Evolutionary conservation across 2,888 invertebrate genomes (phyloP), one percentile per base, ranked within the genome.

Genomic region (Apamea crenata): DNA sequence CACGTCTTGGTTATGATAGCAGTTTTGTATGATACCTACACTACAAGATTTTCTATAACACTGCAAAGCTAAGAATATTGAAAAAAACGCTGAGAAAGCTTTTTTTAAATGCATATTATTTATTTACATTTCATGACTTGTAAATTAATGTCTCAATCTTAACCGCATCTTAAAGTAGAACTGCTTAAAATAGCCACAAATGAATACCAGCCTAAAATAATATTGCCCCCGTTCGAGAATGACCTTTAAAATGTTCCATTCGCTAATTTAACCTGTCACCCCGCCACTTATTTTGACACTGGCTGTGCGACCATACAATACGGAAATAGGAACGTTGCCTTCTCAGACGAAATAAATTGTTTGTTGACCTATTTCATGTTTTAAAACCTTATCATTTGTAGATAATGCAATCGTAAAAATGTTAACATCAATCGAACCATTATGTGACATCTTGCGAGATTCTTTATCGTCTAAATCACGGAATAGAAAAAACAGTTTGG

Each of bases 171-270:
- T n/a, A 56, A 82, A 36, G 25, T 6, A 56, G 44, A n/a, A 36
- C 12, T 16, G 14, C 68, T 56, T 29, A 77, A 77, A 74, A n/a
- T 25, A 65, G 66, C 32, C 5, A 56, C 5, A 16, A 67, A 47
- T 67, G 36, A 66, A 66, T 72, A 68, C 32, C 29, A 32, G 40
- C n/a, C 29, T 32, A 47, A 85, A 72, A 72, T 81, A 61, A 83
- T 56, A 77, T 68, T 63, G 66, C 0, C 44, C 67, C 29, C 61
- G 36, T 74, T 86, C 40, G 18, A 29, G 32, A 72, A 68, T 74
- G 84, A 76, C 84, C 59, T 85, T 74, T 79, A 53, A 66, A 79
- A 83, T 67, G 18, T 79, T 83, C 74, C 79, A 74, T 67, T 87
- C 63, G 70, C 56, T 61, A 75, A 78, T 70, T 67, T 68, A 82